Evolutionary conservation across 2,888 invertebrate genomes (phyloP), one percentile per base, ranked within the genome.

Genomic region (Acholoe squamosa): DNA sequence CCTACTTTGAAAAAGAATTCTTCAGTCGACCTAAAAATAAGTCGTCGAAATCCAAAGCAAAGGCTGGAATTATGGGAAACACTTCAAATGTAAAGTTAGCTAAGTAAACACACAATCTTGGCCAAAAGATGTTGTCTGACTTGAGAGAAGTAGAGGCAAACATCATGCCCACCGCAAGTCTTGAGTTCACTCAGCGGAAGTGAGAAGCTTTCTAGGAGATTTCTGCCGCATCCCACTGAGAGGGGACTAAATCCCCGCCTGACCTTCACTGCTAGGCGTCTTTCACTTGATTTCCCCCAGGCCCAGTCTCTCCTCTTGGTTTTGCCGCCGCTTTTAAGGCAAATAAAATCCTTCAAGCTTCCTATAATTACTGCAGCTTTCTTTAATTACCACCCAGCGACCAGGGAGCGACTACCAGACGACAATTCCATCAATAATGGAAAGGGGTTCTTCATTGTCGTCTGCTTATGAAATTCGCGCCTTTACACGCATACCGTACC

Each of bases 341-440:
- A 71, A 71, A 71, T 71, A 71, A 71, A 25, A 71, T 28, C 28
- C 71, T 28, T 3, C 31, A 28, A 71, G 71, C 71, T 71, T 71
- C 71, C 71, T 71, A n/a, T 71, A 71, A 71, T 71, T 71, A 71
- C 71, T 71, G 28, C 71, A 61, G 61, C 61, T 61, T 61, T 19
- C n/a, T 61, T 3, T 61, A 61, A 61, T 61, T n/a, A 61, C 61
- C 61, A 19, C 43, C 10, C 43, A 43, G 43, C 43, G 10, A 43
- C 43, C 43, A 43, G 43, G 43, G 43, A 3, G 5, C 5, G 43
- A 43, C 43, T 3, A 43, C 43, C 43, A 43, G 43, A 43, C 43
- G 43, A 43, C 43, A 43, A 43, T 43, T 43, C 43, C 43, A 10
- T 43, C 43, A 43, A 43, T 43, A 43, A 3, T 43, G 43, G 10